These are phyloP conservation scores for Gobiocypris rarus DNA, from an alignment of 2,113 vertebrate genomes.

Conservation along the genomic window DNA sequence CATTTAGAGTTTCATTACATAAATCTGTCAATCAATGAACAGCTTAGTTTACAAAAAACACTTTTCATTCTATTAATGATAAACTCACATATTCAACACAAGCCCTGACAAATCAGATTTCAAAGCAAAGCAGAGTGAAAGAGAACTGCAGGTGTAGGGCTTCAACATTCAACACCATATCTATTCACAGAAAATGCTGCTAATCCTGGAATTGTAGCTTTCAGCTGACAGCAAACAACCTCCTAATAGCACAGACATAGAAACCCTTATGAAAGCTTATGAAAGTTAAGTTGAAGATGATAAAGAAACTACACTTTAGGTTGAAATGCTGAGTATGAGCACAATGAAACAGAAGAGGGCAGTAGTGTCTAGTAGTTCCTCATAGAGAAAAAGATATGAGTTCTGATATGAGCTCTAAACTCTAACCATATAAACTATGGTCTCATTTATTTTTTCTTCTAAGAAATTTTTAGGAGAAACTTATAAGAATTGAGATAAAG, in stretches of 20 bases:
- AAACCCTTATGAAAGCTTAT: not conserved
- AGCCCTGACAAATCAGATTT: slow-evolving; percentile 15
- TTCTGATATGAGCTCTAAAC: not conserved
- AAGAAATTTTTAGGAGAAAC: not conserved
- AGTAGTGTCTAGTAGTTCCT: not conserved
- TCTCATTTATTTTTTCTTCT: not conserved
- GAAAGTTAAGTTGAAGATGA: not conserved
- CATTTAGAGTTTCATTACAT: not conserved
- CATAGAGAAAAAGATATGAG: not conserved
- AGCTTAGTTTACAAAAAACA: not conserved
- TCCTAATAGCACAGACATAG: not conserved
- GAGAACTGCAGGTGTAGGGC: not conserved
- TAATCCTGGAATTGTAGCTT: not conserved
- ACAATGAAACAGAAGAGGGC: slow-evolving; percentile 11
- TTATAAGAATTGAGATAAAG: not conserved
- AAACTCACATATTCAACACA: not conserved
- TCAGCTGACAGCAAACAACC: not conserved
- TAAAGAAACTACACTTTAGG: not conserved
- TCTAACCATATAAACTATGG: not conserved
- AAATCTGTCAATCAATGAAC: not conserved
- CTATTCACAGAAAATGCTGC: not conserved
- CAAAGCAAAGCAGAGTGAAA: not conserved
- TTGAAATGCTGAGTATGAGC: not conserved
- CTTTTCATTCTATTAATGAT: not conserved
- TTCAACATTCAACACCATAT: not conserved